These are phyloP conservation scores for Spea bombifrons DNA, from an alignment of 2,113 vertebrate genomes.

Conservation along the genomic window DNA sequence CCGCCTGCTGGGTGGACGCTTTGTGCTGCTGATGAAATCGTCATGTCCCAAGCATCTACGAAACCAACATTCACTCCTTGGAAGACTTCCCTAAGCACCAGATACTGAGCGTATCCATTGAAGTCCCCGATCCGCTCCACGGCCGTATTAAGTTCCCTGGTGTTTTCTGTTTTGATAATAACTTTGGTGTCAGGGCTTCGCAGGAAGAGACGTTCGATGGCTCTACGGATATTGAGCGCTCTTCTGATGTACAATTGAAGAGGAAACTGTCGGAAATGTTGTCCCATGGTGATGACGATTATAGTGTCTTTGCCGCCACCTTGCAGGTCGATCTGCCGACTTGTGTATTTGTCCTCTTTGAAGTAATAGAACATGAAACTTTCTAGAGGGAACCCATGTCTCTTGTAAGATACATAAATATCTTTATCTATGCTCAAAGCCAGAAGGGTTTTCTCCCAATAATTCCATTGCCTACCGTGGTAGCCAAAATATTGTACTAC, in stretches of 20 bases:
- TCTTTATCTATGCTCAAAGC: constrained; percentile 39
- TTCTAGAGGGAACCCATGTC: constrained; percentile 39
- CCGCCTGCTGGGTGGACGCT: neutral
- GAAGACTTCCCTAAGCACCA: constrained; percentile 46
- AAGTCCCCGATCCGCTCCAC: too few species aligned
- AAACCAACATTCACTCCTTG: constrained; percentile 31
- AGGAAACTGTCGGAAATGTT: constrained; percentile 51
- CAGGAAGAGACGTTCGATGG: too few species aligned
- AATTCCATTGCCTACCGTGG: neutral
- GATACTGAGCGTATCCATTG: constrained; percentile 33
- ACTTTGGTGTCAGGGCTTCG: too few species aligned
- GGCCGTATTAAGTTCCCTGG: too few species aligned
- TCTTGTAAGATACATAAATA: constrained; percentile 48
- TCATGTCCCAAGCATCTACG: constrained; percentile 50
- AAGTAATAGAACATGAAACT: neutral
- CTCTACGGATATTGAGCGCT: neutral
- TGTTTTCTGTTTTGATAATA: too few species aligned
- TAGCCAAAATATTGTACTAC: neutral
- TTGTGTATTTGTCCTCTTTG: constrained; percentile 47
- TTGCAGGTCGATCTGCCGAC: constrained; percentile 6
- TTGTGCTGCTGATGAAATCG: neutral
- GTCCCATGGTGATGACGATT: constrained; percentile 27
- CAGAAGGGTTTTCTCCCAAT: constrained; percentile 11
- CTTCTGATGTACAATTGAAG: constrained; percentile 21
- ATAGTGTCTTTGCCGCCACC: constrained; percentile 27